Conservation (phyloP, 2,888 invertebrate species). For the Leptinotarsa peninsularis region DNA sequence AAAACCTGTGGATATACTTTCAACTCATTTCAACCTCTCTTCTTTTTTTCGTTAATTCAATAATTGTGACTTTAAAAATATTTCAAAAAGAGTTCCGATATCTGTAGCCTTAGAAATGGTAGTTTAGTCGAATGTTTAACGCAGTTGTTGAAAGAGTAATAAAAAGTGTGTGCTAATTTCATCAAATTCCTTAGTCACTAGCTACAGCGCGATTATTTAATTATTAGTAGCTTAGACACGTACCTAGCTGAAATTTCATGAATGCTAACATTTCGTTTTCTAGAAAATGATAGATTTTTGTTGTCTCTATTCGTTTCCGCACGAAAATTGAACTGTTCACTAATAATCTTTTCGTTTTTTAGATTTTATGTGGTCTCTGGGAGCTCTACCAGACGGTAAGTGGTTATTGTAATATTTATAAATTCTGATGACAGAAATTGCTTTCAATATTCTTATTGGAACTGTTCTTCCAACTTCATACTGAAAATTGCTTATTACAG, state of each 20-base stretch:
- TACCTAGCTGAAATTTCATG: constrained; percentile 66
- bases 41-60: neutral
- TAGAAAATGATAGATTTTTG: constrained; percentile 32
- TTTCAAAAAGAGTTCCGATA: neutral
- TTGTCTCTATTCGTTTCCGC: constrained; percentile 35
- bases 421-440: neutral
- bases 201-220: constrained; percentile 46
- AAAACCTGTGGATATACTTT: neutral
- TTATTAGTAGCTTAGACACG: constrained; percentile 62
- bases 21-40: neutral
- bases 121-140: constrained; percentile 59
- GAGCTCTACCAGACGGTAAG: constrained; percentile 97
- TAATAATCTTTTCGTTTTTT: constrained; percentile 71
- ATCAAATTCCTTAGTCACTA: constrained; percentile 44
- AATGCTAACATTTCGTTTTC: constrained; percentile 59
- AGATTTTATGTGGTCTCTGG: constrained; percentile 99
- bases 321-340: constrained; percentile 46
- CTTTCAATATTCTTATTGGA: neutral
- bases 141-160: constrained; percentile 51
- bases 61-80: neutral
- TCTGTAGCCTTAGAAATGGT: constrained; percentile 46
- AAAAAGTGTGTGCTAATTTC: constrained; percentile 40
- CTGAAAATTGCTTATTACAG: too few relatives aligned
- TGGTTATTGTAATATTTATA: constrained; percentile 54
- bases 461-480: too few relatives aligned